phyloP scores from a whole-genome alignment of 2,888 invertebrate species.

The Stomorhina lunata region DNA sequence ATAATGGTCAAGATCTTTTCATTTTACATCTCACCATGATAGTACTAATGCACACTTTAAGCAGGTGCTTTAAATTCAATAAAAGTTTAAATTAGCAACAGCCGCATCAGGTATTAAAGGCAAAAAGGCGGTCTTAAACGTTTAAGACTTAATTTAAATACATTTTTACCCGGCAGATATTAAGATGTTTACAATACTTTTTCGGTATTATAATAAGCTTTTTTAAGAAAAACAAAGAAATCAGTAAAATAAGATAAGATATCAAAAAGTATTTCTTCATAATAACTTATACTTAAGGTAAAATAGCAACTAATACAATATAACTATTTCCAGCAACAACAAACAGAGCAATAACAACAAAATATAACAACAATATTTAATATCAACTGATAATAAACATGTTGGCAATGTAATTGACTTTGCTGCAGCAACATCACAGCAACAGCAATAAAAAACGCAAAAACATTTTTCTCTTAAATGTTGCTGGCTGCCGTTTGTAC shows the following conservation, averaged over 20 bases:
- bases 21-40: not conserved
- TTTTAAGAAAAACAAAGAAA: conserved; percentile 44
- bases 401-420: conserved; percentile 32
- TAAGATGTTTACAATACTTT: conserved; percentile 46
- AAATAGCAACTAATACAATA: conserved; percentile 38
- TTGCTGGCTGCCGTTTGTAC: conserved; percentile 56
- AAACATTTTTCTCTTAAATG: conserved; percentile 55
- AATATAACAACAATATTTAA: conserved; percentile 58
- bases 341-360: conserved; percentile 34
- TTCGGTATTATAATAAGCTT: not conserved
- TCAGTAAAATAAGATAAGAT: conserved; percentile 60
- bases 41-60: conserved; percentile 23
- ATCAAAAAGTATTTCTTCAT: conserved; percentile 57
- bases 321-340: conserved; percentile 23
- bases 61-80: conserved; percentile 49
- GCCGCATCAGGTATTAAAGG: conserved; percentile 14
- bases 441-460: not conserved
- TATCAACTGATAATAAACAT: conserved; percentile 60
- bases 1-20: conserved; percentile 35
- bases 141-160: conserved; percentile 36
- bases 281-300: conserved; percentile 60
- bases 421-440: conserved; percentile 3
- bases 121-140: conserved; percentile 53
- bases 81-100: conserved; percentile 60
- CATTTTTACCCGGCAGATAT: conserved; percentile 35